Conservation (phyloP, 2,113 vertebrate species). For the Phodopus roborovskii region DNA sequence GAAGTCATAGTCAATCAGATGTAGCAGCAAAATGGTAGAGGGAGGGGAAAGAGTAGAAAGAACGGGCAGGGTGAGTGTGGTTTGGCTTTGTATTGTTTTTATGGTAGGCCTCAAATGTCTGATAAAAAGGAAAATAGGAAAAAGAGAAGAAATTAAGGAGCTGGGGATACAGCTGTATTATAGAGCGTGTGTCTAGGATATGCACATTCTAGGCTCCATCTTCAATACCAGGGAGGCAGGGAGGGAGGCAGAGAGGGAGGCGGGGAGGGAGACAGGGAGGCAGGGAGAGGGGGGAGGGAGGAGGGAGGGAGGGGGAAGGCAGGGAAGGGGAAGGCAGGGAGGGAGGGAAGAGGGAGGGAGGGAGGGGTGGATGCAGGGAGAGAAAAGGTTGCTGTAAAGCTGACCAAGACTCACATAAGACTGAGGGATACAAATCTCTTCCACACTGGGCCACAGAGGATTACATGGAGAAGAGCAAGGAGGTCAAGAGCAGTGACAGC, state of each 20-base stretch:
- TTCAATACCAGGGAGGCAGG: too few species aligned
- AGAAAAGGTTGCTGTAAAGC: not conserved
- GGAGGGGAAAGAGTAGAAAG: not conserved
- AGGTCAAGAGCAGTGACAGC: not conserved
- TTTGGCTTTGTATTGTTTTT: not conserved
- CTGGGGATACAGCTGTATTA: not conserved
- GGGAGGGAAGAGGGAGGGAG: accelerated
- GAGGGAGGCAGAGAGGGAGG: accelerated
- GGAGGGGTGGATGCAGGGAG: accelerated
- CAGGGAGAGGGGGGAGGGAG: too few species aligned
- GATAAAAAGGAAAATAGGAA: not conserved
- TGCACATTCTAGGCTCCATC: not conserved
- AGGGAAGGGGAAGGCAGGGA: accelerated
- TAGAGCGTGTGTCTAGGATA: not conserved
- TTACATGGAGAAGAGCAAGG: too few species aligned
- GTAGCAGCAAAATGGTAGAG: not conserved
- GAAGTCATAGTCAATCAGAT: not conserved
- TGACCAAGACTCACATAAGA: not conserved
- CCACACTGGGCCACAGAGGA: not conserved
- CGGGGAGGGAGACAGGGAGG: too few species aligned
- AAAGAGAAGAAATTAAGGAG: not conserved
- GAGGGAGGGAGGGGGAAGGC: accelerated
- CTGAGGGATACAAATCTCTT: not conserved
- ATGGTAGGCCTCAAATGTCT: not conserved
- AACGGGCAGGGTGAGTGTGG: not conserved